Evolutionary conservation across 2,888 invertebrate species (phyloP).

Genomic region (Bedellia somnulentella): DNA sequence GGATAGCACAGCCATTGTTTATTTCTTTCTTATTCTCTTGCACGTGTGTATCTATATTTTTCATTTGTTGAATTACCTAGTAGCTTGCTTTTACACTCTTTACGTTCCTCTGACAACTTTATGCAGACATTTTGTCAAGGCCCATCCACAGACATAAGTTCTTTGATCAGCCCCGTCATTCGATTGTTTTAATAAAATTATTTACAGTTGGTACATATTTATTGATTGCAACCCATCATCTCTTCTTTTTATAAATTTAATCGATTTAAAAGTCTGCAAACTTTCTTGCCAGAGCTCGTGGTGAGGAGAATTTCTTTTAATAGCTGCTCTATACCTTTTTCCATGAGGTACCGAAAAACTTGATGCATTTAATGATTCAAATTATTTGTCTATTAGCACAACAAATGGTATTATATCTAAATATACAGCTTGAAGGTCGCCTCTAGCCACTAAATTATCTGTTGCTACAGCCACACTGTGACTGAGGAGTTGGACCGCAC

Average conservation of each 20-base stretch:
- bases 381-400: slow-evolving; percentile 3
- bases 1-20: too few relatives aligned
- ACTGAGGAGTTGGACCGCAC: slow-evolving; percentile 16
- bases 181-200: slow-evolving; percentile 17
- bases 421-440: too few relatives aligned
- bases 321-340: background rate
- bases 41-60: too few relatives aligned
- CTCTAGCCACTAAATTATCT: slow-evolving; percentile 7
- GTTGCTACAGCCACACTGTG: slow-evolving; percentile 15
- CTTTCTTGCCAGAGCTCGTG: slow-evolving; percentile 1
- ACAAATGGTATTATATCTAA: too few relatives aligned
- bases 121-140: background rate
- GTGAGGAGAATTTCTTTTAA: background rate
- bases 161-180: slow-evolving; percentile 4
- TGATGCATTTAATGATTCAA: slow-evolving; percentile 3
- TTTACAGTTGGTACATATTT: slow-evolving; percentile 11
- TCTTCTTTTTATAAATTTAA: slow-evolving; percentile 1
- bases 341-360: background rate
- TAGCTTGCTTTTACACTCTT: too few relatives aligned
- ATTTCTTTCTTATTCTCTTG: too few relatives aligned
- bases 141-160: slow-evolving; percentile 2
- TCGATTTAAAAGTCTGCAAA: slow-evolving; percentile 1
- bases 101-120: too few relatives aligned
- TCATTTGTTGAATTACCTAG: too few relatives aligned
- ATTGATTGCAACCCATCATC: background rate